These are phyloP conservation scores for Neodiprion lecontei DNA, from an alignment of 1,140 invertebrate species.

Conservation along the genomic window DNA sequence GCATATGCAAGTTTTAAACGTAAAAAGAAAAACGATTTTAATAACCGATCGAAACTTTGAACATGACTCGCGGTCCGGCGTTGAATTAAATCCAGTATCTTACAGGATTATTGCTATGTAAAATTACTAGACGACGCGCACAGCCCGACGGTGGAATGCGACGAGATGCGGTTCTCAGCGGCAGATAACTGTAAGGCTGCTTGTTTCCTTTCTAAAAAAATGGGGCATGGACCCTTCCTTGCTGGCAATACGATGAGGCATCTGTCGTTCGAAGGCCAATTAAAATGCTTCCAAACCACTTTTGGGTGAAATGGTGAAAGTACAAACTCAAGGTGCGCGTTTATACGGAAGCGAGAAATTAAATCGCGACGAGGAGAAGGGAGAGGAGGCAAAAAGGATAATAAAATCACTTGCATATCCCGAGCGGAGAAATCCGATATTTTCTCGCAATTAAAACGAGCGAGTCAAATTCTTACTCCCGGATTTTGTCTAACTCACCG, in stretches of 20 bases:
- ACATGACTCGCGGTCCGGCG: too few species aligned
- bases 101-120: background rate
- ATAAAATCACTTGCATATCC: background rate
- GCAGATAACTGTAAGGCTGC: constrained; percentile 48
- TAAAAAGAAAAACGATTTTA: too few species aligned
- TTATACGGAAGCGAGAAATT: background rate
- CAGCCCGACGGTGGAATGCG: constrained; percentile 8
- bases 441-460: too few species aligned
- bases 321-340: background rate
- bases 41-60: too few species aligned
- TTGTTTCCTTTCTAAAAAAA: constrained; percentile 50
- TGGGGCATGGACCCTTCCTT: constrained; percentile 37
- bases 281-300: constrained; percentile 2
- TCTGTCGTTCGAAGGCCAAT: constrained; percentile 1
- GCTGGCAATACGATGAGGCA: background rate
- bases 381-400: background rate
- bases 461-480: too few species aligned
- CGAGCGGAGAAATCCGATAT: background rate
- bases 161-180: constrained; percentile 17
- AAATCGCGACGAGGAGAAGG: background rate
- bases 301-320: constrained; percentile 7
- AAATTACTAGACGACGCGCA: background rate
- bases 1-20: too few species aligned
- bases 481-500: background rate
- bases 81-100: background rate